A percentile compares a stretch with the other conserved stretches of the same genome.
These are phyloP conservation scores for Kryptopterus vitreolus DNA, from an alignment of 2,797 vertebrate species.

Conservation along the genomic window DNA sequence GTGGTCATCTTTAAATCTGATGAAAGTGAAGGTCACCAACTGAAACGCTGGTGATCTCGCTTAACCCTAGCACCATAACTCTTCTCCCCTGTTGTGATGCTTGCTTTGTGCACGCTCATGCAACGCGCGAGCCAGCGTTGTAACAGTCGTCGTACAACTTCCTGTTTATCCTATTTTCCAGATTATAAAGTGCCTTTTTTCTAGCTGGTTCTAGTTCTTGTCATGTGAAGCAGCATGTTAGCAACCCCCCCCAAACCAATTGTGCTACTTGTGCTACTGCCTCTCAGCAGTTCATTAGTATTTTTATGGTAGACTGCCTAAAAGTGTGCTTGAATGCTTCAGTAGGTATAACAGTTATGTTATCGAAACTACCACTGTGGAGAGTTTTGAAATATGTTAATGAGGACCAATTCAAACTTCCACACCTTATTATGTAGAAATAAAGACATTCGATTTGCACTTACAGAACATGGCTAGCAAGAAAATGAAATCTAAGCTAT, in stretches of 20 bases:
- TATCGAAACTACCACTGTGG: no score
- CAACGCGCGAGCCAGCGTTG: not conserved
- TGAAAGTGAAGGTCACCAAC: not conserved
- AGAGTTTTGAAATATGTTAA: not conserved
- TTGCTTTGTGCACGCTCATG: not conserved
- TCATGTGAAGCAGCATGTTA: not conserved
- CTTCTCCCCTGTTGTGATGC: not conserved
- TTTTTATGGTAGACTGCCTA: not conserved
- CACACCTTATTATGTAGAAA: not conserved
- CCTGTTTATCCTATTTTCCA: conserved; percentile 6
- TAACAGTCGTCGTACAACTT: not conserved
- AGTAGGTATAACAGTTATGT: not conserved
- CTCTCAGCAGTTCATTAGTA: not conserved
- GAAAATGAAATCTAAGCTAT: not conserved
- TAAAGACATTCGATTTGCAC: not conserved
- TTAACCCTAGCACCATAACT: not conserved
- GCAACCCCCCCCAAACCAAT: not conserved
- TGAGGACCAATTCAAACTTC: not conserved
- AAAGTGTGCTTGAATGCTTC: not conserved
- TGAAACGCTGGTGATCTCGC: not conserved
- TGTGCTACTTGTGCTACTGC: not conserved
- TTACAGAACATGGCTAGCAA: not conserved
- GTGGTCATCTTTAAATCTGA: not conserved
- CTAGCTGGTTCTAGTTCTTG: not conserved
- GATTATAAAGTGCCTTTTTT: not conserved